Evolutionary conservation across 1,140 invertebrate species (phyloP).

Genomic region (Venturia canescens): DNA sequence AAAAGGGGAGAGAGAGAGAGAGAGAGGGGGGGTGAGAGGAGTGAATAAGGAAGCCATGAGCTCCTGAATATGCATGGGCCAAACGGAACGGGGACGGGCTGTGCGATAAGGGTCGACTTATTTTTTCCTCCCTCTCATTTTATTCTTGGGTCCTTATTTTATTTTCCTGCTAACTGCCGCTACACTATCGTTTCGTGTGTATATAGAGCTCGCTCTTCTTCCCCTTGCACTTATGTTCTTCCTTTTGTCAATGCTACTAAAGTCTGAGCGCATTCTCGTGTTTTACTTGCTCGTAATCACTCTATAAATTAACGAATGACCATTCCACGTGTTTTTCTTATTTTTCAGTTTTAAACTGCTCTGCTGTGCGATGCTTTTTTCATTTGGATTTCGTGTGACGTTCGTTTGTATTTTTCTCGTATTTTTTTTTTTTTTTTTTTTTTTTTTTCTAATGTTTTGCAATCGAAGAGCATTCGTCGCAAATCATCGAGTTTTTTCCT

Average conservation of each 20-base stretch:
- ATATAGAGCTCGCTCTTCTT: not conserved
- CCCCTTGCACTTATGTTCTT: not conserved
- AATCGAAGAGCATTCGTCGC: not conserved
- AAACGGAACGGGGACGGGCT: constrained; percentile 67
- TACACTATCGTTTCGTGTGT: constrained; percentile 4
- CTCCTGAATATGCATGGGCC: constrained; percentile 75
- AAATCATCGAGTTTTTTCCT: not conserved
- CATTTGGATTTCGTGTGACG: not conserved
- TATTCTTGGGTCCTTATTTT: constrained; percentile 51
- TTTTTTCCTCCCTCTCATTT: constrained; percentile 52
- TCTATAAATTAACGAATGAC: constrained; percentile 11
- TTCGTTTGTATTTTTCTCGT: too few species aligned
- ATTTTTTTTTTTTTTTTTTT: too few species aligned
- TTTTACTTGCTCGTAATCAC: not conserved
- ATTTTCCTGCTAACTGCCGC: constrained; percentile 52
- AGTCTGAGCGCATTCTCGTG: constrained; percentile 5
- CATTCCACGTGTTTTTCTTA: not conserved
- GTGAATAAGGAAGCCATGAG: constrained; percentile 53
- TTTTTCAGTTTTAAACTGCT: not conserved
- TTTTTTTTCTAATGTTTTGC: not conserved
- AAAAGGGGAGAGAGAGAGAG: constrained; percentile 56
- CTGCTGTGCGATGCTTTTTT: not conserved
- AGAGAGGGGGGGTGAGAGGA: constrained; percentile 50
- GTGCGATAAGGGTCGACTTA: constrained; percentile 56
- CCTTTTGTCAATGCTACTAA: not conserved